Evolutionary conservation across 2,888 invertebrate genomes (phyloP), one percentile per base, ranked within the genome.

Genomic region (Dasysyrphus tricinctus): DNA sequence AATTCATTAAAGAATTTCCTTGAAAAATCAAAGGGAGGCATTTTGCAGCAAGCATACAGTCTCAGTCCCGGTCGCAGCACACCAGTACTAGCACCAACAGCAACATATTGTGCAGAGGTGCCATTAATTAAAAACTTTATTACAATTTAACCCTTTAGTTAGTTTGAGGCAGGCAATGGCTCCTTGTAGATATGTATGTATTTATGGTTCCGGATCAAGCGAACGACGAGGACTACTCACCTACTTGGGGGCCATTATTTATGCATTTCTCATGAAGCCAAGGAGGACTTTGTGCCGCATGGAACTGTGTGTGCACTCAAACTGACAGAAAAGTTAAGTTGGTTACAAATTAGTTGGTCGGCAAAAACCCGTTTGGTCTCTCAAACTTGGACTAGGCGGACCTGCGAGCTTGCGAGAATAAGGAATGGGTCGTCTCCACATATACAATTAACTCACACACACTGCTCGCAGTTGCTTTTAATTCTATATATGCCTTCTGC

Each of bases 1-100:
- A 87, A 87, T 87, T 87, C 87, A 87, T 87, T 87, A 87, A 87
- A 80, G 87, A 87, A 87, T 87, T 87, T 87, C 87, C 87, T 86
- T 65, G 85, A 86, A 86, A 86, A 86, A 86, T 86, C 86, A 86
- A 86, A 86, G 81, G 78, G 75, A 82, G 82, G 82, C 82, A 82
- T 78, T 82, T 82, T 82, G 74, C 75, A 78, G 24, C 16, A 44
- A 44, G n/a, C 44, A 29, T 37, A 59, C 42, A 34, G 49, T 47
- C 74, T 39, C 39, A 24, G 56, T n/a, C 24, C 54, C 54, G 12
- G 12, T 24, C 12, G 47, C 16, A 42, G 42, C 7, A 8, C n/a
- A 54, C 7, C 67, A 84, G 39, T 4, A 24, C 51, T 3, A 14
- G 7, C 14, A 54, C 29, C 47, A 61, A 67, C 75, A 82, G 82